A percentile compares a stretch with the other conserved stretches of the same genome.
Conservation (phyloP, 2,888 invertebrate genomes). For the Hypselothyrea guttata region DNA sequence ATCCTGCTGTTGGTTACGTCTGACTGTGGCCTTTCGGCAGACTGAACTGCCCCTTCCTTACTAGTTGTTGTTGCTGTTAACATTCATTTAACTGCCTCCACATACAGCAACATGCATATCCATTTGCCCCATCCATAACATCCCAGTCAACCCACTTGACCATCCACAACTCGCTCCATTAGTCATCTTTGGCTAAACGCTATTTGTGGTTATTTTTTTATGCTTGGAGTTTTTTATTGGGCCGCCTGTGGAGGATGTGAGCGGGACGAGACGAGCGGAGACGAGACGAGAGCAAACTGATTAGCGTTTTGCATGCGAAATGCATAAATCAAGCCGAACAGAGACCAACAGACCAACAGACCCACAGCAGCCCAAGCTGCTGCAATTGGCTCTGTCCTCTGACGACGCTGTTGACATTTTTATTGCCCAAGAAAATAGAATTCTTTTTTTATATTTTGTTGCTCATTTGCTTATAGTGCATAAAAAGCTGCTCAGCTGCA, state of each 20-base stretch:
- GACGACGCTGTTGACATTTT: constrained; percentile 70
- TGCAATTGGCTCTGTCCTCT: constrained; percentile 53
- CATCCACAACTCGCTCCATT: constrained; percentile 62
- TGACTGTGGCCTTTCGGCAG: too few relatives aligned
- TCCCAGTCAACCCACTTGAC: constrained; percentile 13
- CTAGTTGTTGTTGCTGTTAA: constrained; percentile 44
- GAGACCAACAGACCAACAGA: constrained; percentile 3
- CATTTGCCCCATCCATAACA: too few relatives aligned
- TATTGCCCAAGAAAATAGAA: constrained; percentile 75
- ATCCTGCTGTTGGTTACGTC: constrained; percentile 3
- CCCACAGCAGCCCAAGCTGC: constrained; percentile 29
- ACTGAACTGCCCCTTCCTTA: too few relatives aligned
- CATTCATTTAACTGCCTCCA: constrained; percentile 55
- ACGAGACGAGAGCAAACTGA: constrained; percentile 45
- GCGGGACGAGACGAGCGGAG: neutral
- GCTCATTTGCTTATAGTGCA: neutral
- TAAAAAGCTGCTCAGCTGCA: constrained; percentile 17
- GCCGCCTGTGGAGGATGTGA: constrained; percentile 25
- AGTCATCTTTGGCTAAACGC: constrained; percentile 74
- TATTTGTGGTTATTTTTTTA: constrained; percentile 63
- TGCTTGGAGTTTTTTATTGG: constrained; percentile 52
- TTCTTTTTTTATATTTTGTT: constrained; percentile 47
- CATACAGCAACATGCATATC: too few relatives aligned
- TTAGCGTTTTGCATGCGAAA: constrained; percentile 75
- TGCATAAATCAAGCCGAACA: constrained; percentile 64